phyloP scores from a whole-genome alignment of 2,113 vertebrate genomes.

The Micromys minutus region DNA sequence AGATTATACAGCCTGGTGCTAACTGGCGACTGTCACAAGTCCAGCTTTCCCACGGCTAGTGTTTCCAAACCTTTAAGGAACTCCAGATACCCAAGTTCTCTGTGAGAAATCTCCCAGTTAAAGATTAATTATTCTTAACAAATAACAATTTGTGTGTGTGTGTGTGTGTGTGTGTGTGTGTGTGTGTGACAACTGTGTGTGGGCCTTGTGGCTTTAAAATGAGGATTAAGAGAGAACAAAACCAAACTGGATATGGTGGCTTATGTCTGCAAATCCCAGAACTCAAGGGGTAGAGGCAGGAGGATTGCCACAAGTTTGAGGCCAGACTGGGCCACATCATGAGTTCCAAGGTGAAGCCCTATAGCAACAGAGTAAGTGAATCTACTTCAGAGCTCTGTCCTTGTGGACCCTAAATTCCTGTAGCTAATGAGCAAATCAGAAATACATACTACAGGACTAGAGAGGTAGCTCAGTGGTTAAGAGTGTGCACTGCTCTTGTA shows the following conservation, averaged over 20 bases:
- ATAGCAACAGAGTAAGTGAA: not conserved
- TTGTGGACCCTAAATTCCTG: not conserved
- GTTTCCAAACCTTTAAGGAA: slow-evolving; percentile 11
- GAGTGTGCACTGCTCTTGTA: not conserved
- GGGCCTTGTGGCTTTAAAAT: not conserved
- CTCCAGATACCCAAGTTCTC: not conserved
- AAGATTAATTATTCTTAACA: not conserved
- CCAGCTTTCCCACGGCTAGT: not conserved
- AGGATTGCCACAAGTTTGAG: not conserved
- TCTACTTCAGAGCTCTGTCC: not conserved
- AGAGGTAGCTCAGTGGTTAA: too few species aligned
- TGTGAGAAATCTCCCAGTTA: not conserved
- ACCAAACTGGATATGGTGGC: too few species aligned
- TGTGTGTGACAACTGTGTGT: not conserved
- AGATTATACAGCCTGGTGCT: not conserved
- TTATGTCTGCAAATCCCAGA: not conserved
- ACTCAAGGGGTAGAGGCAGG: not conserved
- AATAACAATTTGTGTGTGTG: not conserved
- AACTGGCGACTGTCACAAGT: not conserved
- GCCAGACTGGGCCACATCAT: not conserved
- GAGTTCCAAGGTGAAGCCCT: not conserved
- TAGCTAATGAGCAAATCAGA: not conserved
- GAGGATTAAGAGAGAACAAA: not conserved
- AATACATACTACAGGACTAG: not conserved
- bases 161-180: not conserved